Evolutionary conservation across 2,888 invertebrate species (phyloP).

Genomic region (Achlya flavicornis): DNA sequence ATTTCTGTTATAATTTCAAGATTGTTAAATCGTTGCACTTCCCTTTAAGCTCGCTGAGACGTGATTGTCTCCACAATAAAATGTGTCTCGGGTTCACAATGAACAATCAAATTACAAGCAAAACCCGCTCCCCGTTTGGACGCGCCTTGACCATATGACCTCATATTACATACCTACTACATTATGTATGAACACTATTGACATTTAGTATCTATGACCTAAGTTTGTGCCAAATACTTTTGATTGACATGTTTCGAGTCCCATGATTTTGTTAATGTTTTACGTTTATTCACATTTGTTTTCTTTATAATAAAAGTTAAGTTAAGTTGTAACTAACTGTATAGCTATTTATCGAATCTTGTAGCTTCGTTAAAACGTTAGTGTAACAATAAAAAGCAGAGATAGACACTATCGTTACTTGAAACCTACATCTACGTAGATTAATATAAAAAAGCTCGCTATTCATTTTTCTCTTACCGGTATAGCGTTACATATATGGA

Average conservation of each 20-base stretch:
- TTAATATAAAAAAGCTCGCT: conserved; percentile 14
- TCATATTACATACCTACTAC: conserved; percentile 22
- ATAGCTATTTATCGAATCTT: not conserved
- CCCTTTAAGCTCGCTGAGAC: conserved; percentile 53
- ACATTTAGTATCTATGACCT: conserved; percentile 3
- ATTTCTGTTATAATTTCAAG: not conserved
- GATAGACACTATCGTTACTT: not conserved
- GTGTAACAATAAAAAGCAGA: not conserved
- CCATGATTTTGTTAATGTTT: not conserved
- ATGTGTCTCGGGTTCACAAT: conserved; percentile 74
- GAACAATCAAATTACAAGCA: conserved; percentile 79
- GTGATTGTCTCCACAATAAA: conserved; percentile 74
- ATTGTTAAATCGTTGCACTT: conserved; percentile 23
- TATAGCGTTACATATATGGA: conserved; percentile 77
- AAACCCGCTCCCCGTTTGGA: conserved; percentile 40
- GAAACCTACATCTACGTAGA: not conserved
- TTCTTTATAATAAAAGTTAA: not conserved
- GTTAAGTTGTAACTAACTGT: not conserved
- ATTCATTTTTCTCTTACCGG: conserved; percentile 53
- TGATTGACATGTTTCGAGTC: not conserved
- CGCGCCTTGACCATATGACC: conserved; percentile 60
- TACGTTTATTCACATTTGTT: not conserved
- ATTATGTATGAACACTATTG: not conserved
- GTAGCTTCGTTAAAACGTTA: not conserved
- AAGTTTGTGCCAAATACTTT: not conserved